These are phyloP conservation scores for Kryptolebias marmoratus DNA, from an alignment of 2,113 vertebrate species.

Conservation along the genomic window DNA sequence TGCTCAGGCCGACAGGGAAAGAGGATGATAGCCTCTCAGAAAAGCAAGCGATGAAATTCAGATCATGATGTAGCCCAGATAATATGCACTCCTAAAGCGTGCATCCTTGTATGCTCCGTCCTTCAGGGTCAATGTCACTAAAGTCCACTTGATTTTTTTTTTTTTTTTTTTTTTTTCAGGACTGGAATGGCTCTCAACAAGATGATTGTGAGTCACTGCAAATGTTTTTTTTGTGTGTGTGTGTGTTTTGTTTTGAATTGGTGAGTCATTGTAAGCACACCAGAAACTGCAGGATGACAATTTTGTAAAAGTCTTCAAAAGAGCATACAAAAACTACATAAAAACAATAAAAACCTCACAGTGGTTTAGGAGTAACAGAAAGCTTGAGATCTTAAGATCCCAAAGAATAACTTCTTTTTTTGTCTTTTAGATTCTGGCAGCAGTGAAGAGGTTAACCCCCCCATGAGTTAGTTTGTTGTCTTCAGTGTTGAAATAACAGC, in stretches of 20 bases:
- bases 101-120: not conserved
- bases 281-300: no score
- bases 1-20: constrained; percentile 1
- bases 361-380: not conserved
- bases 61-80: constrained; percentile 20
- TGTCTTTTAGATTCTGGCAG: no score
- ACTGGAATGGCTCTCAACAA: not conserved
- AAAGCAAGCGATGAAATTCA: constrained; percentile 9
- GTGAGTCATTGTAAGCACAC: not conserved
- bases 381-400: not conserved
- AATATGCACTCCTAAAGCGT: not conserved
- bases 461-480: no score
- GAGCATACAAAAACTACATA: no score
- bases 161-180: constrained; percentile 2
- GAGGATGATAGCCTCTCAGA: not conserved
- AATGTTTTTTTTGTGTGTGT: not conserved
- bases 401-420: no score
- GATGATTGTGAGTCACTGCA: constrained; percentile 3
- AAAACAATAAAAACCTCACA: not conserved
- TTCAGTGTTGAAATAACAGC: no score
- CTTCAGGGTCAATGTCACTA: constrained; percentile 1
- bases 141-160: constrained; percentile 22
- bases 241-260: not conserved
- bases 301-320: no score
- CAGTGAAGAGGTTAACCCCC: no score